These are phyloP conservation scores for Antheraea assamensis DNA, from an alignment of 2,888 invertebrate species.

Conservation along the genomic window DNA sequence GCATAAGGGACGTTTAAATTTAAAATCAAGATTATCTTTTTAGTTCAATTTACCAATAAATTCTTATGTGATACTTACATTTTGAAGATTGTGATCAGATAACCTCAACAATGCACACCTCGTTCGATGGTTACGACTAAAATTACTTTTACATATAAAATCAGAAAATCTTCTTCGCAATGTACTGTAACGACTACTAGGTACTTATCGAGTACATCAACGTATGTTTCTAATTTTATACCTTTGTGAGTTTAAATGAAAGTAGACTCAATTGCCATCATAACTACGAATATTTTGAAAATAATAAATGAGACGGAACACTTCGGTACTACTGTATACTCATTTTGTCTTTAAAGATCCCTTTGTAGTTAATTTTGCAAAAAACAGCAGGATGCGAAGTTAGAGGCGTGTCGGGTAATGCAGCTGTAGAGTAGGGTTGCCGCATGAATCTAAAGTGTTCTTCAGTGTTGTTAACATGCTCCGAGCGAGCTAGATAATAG, in stretches of 20 bases:
- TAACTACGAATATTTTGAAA: background rate
- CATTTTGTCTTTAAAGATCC: slow-evolving; percentile 61
- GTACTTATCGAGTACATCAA: slow-evolving; percentile 40
- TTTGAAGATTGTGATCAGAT: slow-evolving; percentile 60
- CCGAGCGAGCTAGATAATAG: background rate
- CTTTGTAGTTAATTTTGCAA: slow-evolving; percentile 69
- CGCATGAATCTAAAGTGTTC: slow-evolving; percentile 18
- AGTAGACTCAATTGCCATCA: background rate
- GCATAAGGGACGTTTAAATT: slow-evolving; percentile 28
- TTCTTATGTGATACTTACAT: slow-evolving; percentile 35
- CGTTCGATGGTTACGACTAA: slow-evolving; percentile 66
- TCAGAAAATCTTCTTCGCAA: slow-evolving; percentile 56
- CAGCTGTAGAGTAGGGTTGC: slow-evolving; percentile 50
- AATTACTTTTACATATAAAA: slow-evolving; percentile 73
- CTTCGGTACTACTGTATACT: slow-evolving; percentile 42
- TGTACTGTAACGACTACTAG: slow-evolving; percentile 35
- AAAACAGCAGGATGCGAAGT: slow-evolving; percentile 74
- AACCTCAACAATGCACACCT: slow-evolving; percentile 65
- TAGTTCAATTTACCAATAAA: slow-evolving; percentile 18
- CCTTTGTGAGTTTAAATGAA: slow-evolving; percentile 5
- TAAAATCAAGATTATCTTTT: slow-evolving; percentile 23
- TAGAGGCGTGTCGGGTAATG: slow-evolving; percentile 69
- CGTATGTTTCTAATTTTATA: slow-evolving; percentile 39
- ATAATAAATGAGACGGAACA: slow-evolving; percentile 27
- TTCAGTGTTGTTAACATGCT: slow-evolving; percentile 2